Evolutionary conservation across 2,888 invertebrate species (phyloP).

Genomic region (Mythimna lalbum): DNA sequence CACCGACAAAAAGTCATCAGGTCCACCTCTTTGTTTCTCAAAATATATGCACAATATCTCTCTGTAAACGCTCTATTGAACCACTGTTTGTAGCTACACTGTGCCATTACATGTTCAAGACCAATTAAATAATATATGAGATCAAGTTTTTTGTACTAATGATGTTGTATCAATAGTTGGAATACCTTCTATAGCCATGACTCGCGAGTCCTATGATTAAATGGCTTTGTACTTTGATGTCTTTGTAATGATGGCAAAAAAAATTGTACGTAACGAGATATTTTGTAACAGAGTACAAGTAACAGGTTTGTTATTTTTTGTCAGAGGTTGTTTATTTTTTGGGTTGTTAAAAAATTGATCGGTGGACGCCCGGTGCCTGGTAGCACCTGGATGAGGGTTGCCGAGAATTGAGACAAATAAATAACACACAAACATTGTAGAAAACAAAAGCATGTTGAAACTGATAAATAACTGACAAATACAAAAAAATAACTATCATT

Average conservation of each 20-base stretch:
- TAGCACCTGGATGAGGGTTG: too few species aligned
- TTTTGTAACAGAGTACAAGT: slow-evolving; percentile 35
- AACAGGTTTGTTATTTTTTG: slow-evolving; percentile 4
- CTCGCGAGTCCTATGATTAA: slow-evolving; percentile 51
- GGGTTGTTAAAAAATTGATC: not conserved
- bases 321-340: not conserved
- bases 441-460: too few species aligned
- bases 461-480: too few species aligned
- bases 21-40: not conserved
- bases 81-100: not conserved
- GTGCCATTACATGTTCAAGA: slow-evolving; percentile 13
- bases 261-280: slow-evolving; percentile 24
- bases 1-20: not conserved
- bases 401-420: too few species aligned
- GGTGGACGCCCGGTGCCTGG: too few species aligned
- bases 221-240: slow-evolving; percentile 66
- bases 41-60: not conserved
- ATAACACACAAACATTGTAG: too few species aligned
- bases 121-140: slow-evolving; percentile 22
- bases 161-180: slow-evolving; percentile 34
- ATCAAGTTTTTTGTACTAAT: slow-evolving; percentile 44
- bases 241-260: slow-evolving; percentile 57
- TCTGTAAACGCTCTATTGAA: not conserved
- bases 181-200: slow-evolving; percentile 36
- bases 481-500: too few species aligned